Evolutionary conservation across 2,797 vertebrate species (phyloP).

Genomic region (Prionace glauca): DNA sequence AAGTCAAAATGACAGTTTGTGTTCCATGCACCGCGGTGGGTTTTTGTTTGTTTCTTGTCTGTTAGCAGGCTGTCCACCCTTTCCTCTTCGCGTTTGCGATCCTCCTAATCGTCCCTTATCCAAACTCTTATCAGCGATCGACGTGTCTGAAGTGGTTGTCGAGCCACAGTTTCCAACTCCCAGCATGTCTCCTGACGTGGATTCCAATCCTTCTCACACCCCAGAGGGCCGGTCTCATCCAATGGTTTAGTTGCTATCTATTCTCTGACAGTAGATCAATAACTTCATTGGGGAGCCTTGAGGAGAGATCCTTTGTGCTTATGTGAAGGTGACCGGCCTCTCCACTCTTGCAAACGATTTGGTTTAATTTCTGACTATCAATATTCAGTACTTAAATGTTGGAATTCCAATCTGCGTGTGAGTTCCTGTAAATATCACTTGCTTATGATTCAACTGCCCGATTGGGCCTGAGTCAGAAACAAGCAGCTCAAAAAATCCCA

Average conservation of each 20-base stretch:
- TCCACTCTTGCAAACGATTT: background rate
- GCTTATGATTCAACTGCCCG: background rate
- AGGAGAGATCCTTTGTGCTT: too few relatives aligned
- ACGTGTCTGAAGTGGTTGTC: background rate
- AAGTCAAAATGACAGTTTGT: background rate
- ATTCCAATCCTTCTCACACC: background rate
- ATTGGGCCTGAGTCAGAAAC: background rate
- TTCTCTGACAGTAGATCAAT: background rate
- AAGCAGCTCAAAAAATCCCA: background rate
- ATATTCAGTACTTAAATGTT: background rate
- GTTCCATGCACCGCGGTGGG: background rate
- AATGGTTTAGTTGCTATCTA: background rate
- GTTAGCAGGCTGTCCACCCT: background rate
- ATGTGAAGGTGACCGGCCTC: background rate
- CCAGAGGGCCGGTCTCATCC: background rate
- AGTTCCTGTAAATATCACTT: background rate
- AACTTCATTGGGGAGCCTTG: background rate
- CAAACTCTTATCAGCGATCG: slow-evolving; percentile 26
- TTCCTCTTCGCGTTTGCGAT: slow-evolving; percentile 4
- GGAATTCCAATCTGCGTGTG: background rate
- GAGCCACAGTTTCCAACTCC: background rate
- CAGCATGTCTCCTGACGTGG: background rate
- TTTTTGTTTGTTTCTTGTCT: slow-evolving; percentile 22
- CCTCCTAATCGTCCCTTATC: slow-evolving; percentile 27
- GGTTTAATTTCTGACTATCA: background rate